These are phyloP conservation scores for Caretta caretta DNA, from an alignment of 2,113 vertebrate species.

Conservation along the genomic window DNA sequence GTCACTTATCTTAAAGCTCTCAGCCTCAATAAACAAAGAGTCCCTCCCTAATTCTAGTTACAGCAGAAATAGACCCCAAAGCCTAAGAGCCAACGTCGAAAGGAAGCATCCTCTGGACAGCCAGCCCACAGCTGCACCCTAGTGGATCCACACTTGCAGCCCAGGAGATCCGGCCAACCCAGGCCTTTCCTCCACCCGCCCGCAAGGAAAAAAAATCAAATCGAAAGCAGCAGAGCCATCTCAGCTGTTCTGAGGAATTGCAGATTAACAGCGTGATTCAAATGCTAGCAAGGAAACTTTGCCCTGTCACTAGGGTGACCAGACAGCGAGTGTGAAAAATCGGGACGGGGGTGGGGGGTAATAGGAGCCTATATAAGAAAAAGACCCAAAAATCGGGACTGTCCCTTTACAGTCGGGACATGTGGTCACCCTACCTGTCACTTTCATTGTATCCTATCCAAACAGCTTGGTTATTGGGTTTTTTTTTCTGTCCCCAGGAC, in stretches of 20 bases:
- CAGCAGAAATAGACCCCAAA: conserved; percentile 76
- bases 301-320: rapidly evolving
- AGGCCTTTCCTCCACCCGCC: neutral
- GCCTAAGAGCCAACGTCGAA: conserved; percentile 3
- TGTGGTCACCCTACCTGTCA: rapidly evolving
- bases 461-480: neutral
- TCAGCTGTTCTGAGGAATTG: neutral
- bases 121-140: conserved; percentile 75
- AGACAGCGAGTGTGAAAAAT: too few relatives aligned
- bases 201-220: neutral
- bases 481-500: neutral
- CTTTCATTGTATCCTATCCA: too few relatives aligned
- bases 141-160: conserved; percentile 7
- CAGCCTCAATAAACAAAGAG: conserved; percentile 86
- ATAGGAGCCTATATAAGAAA: too few relatives aligned
- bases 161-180: neutral
- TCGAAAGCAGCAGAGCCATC: conserved; percentile 10
- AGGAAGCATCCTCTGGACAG: neutral
- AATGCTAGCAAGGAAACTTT: neutral
- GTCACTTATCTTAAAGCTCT: conserved; percentile 85
- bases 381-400: too few relatives aligned
- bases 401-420: too few relatives aligned
- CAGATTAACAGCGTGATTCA: neutral
- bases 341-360: too few relatives aligned
- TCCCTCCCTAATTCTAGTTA: conserved; percentile 74